Evolutionary conservation across 1,140 invertebrate genomes (phyloP).

Genomic region (Brevipalpus yothersi): DNA sequence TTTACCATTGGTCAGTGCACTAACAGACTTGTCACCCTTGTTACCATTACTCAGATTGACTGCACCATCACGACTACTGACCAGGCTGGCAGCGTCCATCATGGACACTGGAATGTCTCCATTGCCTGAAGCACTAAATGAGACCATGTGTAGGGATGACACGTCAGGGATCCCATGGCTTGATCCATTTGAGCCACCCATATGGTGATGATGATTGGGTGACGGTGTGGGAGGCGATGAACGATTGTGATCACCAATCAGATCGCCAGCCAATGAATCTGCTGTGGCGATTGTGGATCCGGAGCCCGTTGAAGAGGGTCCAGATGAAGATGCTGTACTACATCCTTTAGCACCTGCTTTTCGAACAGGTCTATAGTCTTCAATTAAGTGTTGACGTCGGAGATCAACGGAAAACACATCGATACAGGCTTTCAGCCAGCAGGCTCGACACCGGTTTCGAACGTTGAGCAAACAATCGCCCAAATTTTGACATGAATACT

Average conservation of each 20-base stretch:
- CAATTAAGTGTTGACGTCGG: background rate
- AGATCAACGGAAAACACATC: background rate
- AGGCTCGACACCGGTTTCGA: background rate
- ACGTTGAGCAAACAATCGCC: slow-evolving; percentile 1
- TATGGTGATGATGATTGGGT: no score
- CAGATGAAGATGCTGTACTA: no score
- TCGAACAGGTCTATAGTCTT: background rate
- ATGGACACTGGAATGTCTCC: background rate
- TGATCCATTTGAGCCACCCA: background rate
- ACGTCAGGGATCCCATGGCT: background rate
- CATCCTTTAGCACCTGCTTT: background rate
- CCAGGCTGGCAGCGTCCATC: background rate
- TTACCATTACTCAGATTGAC: background rate
- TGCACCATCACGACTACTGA: background rate
- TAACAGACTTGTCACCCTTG: background rate
- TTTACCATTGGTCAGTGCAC: background rate
- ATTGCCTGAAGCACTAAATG: background rate
- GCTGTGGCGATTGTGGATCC: background rate
- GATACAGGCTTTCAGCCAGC: slow-evolving; percentile 2
- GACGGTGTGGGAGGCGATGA: background rate
- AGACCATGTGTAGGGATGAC: background rate
- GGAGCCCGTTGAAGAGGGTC: background rate
- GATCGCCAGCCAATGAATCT: background rate
- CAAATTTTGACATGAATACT: slow-evolving; percentile 4
- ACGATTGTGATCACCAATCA: background rate